Evolutionary conservation across 1,140 invertebrate genomes (phyloP).

Genomic region (Ceratina japonica): DNA sequence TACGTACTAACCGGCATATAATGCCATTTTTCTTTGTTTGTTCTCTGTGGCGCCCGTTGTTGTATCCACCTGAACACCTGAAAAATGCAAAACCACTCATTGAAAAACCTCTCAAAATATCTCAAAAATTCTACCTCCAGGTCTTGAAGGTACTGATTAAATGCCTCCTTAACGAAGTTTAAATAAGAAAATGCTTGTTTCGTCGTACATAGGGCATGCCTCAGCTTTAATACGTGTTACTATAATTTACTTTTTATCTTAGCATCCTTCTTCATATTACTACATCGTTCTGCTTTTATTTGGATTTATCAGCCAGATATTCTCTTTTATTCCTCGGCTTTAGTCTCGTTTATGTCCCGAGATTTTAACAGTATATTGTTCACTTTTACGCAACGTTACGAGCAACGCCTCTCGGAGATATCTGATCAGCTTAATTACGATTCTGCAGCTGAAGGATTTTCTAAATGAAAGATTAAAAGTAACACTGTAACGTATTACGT

Average conservation of each 20-base stretch:
- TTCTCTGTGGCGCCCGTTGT: conserved; percentile 79
- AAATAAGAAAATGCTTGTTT: conserved; percentile 71
- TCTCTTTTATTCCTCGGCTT: neutral
- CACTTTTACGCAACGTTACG: neutral
- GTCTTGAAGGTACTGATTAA: conserved; percentile 79
- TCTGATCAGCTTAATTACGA: neutral
- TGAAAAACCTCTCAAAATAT: conserved; percentile 76
- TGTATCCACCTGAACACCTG: conserved; percentile 78
- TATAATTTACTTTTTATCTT: neutral
- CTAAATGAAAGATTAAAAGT: conserved; percentile 2
- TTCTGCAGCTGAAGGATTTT: neutral
- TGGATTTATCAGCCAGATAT: neutral
- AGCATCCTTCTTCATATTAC: neutral
- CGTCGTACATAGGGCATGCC: conserved; percentile 68
- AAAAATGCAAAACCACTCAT: conserved; percentile 76
- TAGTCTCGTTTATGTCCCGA: neutral
- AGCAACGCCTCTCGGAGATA: conserved; percentile 16
- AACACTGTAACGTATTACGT: conserved; percentile 17
- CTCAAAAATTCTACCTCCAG: conserved; percentile 77
- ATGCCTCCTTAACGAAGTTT: conserved; percentile 76
- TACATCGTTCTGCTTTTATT: conserved; percentile 11
- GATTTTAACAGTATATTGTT: neutral
- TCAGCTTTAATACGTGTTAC: conserved; percentile 35
- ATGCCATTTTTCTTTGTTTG: conserved; percentile 78
- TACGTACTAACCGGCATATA: conserved; percentile 76